Conservation (phyloP, 2,797 vertebrate genomes). For the Artibeus jamaicensis region DNA sequence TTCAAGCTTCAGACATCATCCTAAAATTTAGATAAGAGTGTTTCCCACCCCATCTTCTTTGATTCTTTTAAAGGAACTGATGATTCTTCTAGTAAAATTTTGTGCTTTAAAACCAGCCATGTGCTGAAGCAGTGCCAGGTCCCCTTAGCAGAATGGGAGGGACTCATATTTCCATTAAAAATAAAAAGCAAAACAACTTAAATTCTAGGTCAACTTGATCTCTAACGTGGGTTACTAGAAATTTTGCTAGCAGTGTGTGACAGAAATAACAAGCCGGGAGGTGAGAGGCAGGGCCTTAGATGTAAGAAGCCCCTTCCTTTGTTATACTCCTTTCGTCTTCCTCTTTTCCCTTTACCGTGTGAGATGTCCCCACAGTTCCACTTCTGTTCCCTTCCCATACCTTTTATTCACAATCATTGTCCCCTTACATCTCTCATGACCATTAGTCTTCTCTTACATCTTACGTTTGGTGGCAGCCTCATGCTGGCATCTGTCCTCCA, state of each 20-base stretch:
- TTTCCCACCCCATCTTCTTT: neutral
- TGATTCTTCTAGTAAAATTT: neutral
- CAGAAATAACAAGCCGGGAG: slow-evolving; percentile 19
- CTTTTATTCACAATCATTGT: neutral
- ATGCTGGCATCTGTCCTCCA: neutral
- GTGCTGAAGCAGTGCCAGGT: neutral
- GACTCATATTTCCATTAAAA: neutral
- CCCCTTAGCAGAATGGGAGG: neutral
- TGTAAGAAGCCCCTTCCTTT: neutral
- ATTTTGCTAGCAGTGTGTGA: neutral
- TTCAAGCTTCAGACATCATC: neutral
- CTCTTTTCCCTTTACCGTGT: neutral
- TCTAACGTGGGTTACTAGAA: slow-evolving; percentile 54
- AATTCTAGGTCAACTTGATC: slow-evolving; percentile 59
- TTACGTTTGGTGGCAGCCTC: neutral
- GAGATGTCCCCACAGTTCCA: neutral
- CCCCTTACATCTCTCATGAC: neutral
- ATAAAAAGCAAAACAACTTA: neutral
- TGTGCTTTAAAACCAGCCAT: neutral
- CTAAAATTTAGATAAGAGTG: neutral
- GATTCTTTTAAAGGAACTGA: neutral
- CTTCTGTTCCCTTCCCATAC: neutral
- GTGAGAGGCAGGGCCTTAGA: neutral
- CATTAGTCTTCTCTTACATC: neutral
- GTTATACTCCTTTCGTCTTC: neutral